Evolutionary conservation across 2,797 vertebrate species (phyloP), one percentile per base, ranked within the genome.

Genomic region (Syngnathus rostellatus): DNA sequence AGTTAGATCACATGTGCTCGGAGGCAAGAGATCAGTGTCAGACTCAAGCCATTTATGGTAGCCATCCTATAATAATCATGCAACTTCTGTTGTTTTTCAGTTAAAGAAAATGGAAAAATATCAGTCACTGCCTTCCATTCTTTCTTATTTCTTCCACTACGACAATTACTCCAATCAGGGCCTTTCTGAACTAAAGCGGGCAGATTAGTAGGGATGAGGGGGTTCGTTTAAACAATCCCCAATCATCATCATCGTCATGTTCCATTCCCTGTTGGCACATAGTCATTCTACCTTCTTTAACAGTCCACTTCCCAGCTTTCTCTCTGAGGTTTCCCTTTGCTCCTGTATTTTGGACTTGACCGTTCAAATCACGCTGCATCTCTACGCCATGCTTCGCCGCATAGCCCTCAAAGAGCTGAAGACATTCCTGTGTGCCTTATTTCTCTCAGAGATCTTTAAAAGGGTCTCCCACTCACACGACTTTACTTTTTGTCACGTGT

Each of bases 51-150:
- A 66, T 64, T 66, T 67, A 57, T 60, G 59, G 48, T 31, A 60
- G 23, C 37, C 43, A 60, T 59, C 21, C 61, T 55, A 66, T 74
- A 66, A 66, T 74, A 66, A 70, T 68, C 48, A 64, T 60, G 62
- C 64, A 63, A 70, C 37, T 8, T 65, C 62, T 76, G 63, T 76
- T 62, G 62, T 78, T 63, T 68, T 73, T 80, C 61, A 75, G 71
- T 67, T 64, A 74, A 81, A 83, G 85, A 85, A 85, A 81, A 76
- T 72, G 81, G 85, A 86, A 86, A 85, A 81, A 76, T 72, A 66
- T 77, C 73, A 72, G 77, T 83, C 80, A 83, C 58, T 72, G 62
- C 73, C 67, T 77, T 31, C 69, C 72, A 63, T 66, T 65, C 60
- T 69, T 61, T 77, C 48, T 64, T 8, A 40, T 80, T 77, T 72